phyloP scores from a whole-genome alignment of 2,888 invertebrate genomes.

The Psylliodes chrysocephalus region DNA sequence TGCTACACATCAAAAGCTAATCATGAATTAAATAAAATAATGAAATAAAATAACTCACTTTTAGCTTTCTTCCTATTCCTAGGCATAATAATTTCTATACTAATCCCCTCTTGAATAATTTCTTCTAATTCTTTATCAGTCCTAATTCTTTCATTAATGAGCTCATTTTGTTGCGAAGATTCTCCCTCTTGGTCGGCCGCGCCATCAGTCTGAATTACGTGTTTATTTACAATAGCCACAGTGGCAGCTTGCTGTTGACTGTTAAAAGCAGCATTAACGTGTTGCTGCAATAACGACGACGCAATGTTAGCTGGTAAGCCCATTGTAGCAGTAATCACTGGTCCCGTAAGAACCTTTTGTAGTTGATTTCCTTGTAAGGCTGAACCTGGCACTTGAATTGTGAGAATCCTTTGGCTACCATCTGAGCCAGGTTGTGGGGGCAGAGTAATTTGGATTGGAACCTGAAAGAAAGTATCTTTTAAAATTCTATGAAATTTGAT shows the following conservation, averaged over 20 bases:
- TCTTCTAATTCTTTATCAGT: constrained; percentile 62
- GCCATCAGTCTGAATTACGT: constrained; percentile 53
- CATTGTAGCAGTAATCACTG: constrained; percentile 90
- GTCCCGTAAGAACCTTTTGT: constrained; percentile 82
- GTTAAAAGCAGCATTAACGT: constrained; percentile 80
- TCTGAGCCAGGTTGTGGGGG: constrained; percentile 81
- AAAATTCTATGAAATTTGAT: no score
- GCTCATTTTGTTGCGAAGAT: not conserved
- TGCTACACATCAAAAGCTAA: no score
- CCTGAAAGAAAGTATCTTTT: no score
- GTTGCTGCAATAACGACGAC: constrained; percentile 86
- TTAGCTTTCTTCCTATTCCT: constrained; percentile 43
- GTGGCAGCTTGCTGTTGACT: constrained; percentile 52
- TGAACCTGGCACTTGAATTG: constrained; percentile 90
- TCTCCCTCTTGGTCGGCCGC: constrained; percentile 32
- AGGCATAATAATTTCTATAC: constrained; percentile 53
- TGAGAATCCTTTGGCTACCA: constrained; percentile 75
- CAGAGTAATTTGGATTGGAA: constrained; percentile 79
- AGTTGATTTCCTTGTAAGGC: constrained; percentile 74
- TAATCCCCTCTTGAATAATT: constrained; percentile 38
- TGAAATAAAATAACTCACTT: constrained; percentile 21
- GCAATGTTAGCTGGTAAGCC: constrained; percentile 85
- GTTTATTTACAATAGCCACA: constrained; percentile 47
- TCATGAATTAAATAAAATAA: not conserved
- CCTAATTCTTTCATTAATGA: constrained; percentile 13